Percentiles rank a stretch among this genome's conserved stretches.
These are phyloP conservation scores for Hesperia comma DNA, from an alignment of 2,888 invertebrate genomes.

Conservation along the genomic window DNA sequence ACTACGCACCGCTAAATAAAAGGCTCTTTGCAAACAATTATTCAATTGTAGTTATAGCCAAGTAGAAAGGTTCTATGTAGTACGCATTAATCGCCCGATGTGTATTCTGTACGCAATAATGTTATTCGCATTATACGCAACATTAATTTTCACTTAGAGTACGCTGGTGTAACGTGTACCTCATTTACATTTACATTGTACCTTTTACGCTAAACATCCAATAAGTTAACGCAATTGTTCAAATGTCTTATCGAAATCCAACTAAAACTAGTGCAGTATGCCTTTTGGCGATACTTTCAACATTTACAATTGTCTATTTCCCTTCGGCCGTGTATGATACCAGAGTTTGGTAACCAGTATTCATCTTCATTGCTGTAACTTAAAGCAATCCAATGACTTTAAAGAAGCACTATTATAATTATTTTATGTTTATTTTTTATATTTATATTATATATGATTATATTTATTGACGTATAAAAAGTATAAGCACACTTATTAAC, in stretches of 20 bases:
- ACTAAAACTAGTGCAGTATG: not conserved
- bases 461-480: too few species aligned
- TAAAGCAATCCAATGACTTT: too few species aligned
- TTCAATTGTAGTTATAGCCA: constrained; percentile 6
- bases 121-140: constrained; percentile 37
- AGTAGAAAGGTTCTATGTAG: constrained; percentile 10
- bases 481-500: too few species aligned
- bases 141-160: constrained; percentile 36
- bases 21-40: not conserved
- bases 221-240: constrained; percentile 36
- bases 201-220: constrained; percentile 32
- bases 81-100: constrained; percentile 20
- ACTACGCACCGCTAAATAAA: not conserved
- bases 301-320: too few species aligned
- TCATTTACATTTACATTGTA: constrained; percentile 37
- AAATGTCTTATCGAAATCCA: not conserved
- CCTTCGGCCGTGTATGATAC: too few species aligned
- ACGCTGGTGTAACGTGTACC: constrained; percentile 33
- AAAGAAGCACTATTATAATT: too few species aligned
- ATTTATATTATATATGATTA: too few species aligned
- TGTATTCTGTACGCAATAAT: constrained; percentile 36
- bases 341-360: too few species aligned
- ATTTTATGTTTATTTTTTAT: too few species aligned
- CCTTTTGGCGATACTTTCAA: too few species aligned
- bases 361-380: too few species aligned